phyloP scores from a whole-genome alignment of 2,888 invertebrate species.

The Diaprepes abbreviatus region DNA sequence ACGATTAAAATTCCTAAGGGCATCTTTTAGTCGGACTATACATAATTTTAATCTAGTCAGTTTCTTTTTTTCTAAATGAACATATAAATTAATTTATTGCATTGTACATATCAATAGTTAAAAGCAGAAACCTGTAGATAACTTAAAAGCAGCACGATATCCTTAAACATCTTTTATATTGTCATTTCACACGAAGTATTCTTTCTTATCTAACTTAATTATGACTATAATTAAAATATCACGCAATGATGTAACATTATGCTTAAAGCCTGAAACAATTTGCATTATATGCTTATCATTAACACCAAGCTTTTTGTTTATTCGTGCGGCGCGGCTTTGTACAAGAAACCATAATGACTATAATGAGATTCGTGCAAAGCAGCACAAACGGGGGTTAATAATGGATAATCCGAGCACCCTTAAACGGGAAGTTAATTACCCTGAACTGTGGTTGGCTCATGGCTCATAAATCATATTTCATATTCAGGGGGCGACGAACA shows the following conservation, averaged over 20 bases:
- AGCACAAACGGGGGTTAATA: constrained; percentile 51
- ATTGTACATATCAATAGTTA: no score
- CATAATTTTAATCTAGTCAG: no score
- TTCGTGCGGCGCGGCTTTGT: constrained; percentile 39
- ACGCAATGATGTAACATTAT: background rate
- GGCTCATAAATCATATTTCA: constrained; percentile 68
- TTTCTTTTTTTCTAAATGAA: no score
- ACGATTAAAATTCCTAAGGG: no score
- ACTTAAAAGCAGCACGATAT: no score
- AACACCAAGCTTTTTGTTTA: constrained; percentile 48
- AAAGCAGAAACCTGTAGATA: no score
- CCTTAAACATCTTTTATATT: no score
- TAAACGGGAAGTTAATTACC: constrained; percentile 67
- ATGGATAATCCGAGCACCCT: constrained; percentile 58
- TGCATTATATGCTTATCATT: constrained; percentile 48
- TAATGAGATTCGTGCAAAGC: constrained; percentile 44
- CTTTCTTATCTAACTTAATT: no score
- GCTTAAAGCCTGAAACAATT: constrained; percentile 38
- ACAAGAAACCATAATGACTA: constrained; percentile 34
- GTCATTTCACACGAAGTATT: no score
- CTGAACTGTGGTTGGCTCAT: constrained; percentile 66
- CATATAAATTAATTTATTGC: no score
- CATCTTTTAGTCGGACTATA: no score
- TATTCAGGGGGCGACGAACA: constrained; percentile 59
- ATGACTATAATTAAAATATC: background rate